Evolutionary conservation across 1,140 invertebrate species (phyloP), one percentile per base, ranked within the genome.

Genomic region (Mercenaria mercenaria): DNA sequence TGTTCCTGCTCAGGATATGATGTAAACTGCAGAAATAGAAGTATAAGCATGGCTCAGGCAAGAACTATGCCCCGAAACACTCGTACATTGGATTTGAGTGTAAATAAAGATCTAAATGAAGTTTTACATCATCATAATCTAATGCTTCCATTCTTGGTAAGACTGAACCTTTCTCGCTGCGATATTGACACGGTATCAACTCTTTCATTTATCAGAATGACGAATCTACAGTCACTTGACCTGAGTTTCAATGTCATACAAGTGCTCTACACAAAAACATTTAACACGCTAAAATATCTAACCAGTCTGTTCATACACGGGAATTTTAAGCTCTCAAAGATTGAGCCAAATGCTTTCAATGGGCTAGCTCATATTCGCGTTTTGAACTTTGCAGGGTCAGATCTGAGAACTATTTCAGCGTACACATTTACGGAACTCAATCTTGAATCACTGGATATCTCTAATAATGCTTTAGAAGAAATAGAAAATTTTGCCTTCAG

Each of bases 191-290:
- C 8, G 4, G 23, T 81, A 26, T 59, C 23, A 6, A 34, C 29
- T 29, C 11, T 8, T 8, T 4, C 15, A 18, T 61, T 81, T 41
- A 61, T 6, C 1, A n/a, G 34, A 29, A 32, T 59, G 10, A n/a
- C 47, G 2, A 87, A 87, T 61, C 56, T 91, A 15, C 32, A 47
- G 13, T 4, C 4, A n/a, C 29, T 91, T 23, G 81, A 90, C 50
- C 67, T 92, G 4, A 83, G 77, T 43, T 20, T 85, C 26, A 90
- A 88, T 41, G 47, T n/a, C 20, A 61, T 90, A 26, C 32, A 23
- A n/a, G 56, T 34, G 23, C n/a, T 83, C 2, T 39, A 23, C 29
- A 11, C 26, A 18, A 34, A 67, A 39, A 56, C 72, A 29, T 91
- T 91, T 74, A n/a, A n/a, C 15, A 76, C 56, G 18, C 47, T 92